phyloP scores from a whole-genome alignment of 2,888 invertebrate genomes.

The Endotricha flammealis region DNA sequence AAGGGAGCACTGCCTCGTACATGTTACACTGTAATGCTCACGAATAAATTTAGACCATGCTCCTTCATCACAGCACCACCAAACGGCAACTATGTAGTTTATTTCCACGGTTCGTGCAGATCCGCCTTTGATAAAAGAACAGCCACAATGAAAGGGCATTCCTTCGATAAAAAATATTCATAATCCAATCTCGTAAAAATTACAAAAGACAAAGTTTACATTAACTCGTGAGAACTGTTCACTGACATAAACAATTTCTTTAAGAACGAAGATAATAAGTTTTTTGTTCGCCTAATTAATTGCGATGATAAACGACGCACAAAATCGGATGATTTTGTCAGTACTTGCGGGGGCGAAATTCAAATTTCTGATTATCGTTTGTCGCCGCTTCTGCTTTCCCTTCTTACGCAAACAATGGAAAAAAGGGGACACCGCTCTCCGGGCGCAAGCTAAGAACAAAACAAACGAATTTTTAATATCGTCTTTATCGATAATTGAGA shows the following conservation, averaged over 20 bases:
- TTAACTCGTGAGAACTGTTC: conserved; percentile 37
- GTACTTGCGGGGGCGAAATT: conserved; percentile 65
- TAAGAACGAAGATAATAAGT: conserved; percentile 48
- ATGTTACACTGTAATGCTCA: conserved; percentile 74
- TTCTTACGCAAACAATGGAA: conserved; percentile 71
- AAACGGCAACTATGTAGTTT: conserved; percentile 61
- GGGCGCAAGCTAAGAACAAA: conserved; percentile 72
- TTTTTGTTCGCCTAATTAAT: conserved; percentile 65
- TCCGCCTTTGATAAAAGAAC: conserved; percentile 38
- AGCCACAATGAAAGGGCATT: conserved; percentile 24
- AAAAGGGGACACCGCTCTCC: conserved; percentile 68
- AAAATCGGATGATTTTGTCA: conserved; percentile 70
- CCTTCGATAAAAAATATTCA: conserved; percentile 24
- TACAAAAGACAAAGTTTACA: conserved; percentile 37
- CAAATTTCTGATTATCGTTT: conserved; percentile 74
- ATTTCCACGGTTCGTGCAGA: conserved; percentile 52
- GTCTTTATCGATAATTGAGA: conserved; percentile 78
- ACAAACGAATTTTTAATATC: conserved; percentile 79
- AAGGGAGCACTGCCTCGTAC: conserved; percentile 69
- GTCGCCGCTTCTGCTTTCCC: conserved; percentile 62
- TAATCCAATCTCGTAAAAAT: conserved; percentile 25
- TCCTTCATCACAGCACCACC: conserved; percentile 61
- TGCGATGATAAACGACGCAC: conserved; percentile 66
- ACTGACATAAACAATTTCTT: conserved; percentile 46
- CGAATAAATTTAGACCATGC: conserved; percentile 73